Evolutionary conservation across 1,140 invertebrate species (phyloP).

Genomic region (Dendrolimus punctatus): DNA sequence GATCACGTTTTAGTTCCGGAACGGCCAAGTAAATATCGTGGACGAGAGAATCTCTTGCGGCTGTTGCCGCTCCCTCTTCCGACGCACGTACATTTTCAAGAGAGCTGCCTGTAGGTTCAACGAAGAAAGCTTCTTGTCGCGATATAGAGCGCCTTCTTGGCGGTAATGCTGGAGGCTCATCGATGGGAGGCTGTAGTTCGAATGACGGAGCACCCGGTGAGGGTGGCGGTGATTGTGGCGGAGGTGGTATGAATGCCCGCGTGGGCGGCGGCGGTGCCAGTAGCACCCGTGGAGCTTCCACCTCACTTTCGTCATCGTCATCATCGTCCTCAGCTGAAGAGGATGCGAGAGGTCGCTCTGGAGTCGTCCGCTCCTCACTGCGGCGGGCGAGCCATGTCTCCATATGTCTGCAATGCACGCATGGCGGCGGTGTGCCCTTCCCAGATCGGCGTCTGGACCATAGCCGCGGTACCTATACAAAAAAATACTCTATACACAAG

Average conservation of each 20-base stretch:
- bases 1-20: constrained; percentile 85
- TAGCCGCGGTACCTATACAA: constrained; percentile 72
- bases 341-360: constrained; percentile 63
- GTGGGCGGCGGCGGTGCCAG: constrained; percentile 79
- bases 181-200: constrained; percentile 68
- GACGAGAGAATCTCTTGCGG: constrained; percentile 70
- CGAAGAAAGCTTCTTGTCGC: constrained; percentile 85
- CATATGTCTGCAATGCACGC: constrained; percentile 77
- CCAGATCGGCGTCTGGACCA: constrained; percentile 77
- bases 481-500: too few relatives aligned
- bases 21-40: constrained; percentile 86
- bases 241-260: constrained; percentile 44
- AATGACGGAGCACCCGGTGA: constrained; percentile 68
- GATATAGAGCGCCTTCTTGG: constrained; percentile 78
- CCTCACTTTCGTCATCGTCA: constrained; percentile 71
- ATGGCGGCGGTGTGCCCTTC: constrained; percentile 74
- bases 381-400: constrained; percentile 74
- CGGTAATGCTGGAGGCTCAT: constrained; percentile 54
- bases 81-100: constrained; percentile 76
- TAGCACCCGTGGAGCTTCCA: constrained; percentile 70
- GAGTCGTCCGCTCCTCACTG: constrained; percentile 63
- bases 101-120: constrained; percentile 78
- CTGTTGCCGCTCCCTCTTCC: constrained; percentile 68
- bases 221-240: constrained; percentile 70
- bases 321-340: constrained; percentile 72